A percentile compares a stretch with the other conserved stretches of the same genome.
phyloP scores from a whole-genome alignment of 1,140 invertebrate species.

The Apis cerana region DNA sequence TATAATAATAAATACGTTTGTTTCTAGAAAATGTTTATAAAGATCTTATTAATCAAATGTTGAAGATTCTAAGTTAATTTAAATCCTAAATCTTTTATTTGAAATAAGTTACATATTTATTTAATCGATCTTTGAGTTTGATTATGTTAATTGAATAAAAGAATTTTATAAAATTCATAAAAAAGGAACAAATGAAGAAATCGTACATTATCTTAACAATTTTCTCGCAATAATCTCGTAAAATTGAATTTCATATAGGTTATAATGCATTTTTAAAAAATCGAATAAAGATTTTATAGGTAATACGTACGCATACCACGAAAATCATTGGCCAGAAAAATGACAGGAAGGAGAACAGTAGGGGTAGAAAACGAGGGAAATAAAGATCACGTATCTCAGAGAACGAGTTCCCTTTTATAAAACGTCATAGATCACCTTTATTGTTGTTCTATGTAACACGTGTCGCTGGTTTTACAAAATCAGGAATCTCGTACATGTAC shows the following conservation, averaged over 20 bases:
- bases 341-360: neutral
- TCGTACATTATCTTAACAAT: neutral
- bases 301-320: neutral
- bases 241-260: neutral
- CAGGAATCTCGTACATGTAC: constrained; percentile 64
- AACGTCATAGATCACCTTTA: constrained; percentile 68
- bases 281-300: constrained; percentile 4
- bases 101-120: no score
- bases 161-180: neutral
- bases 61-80: no score
- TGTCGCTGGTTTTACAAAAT: constrained; percentile 69
- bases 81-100: no score
- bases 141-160: no score
- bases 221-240: neutral
- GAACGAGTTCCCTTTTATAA: constrained; percentile 62
- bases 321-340: no score
- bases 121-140: no score
- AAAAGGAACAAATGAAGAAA: neutral
- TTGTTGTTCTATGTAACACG: constrained; percentile 68
- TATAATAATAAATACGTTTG: no score
- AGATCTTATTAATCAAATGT: no score
- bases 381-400: constrained; percentile 37
- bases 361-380: neutral
- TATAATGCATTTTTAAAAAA: neutral
- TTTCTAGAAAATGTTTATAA: no score